These are phyloP conservation scores for Thalassoma bifasciatum DNA, from an alignment of 2,113 vertebrate species.

Conservation along the genomic window DNA sequence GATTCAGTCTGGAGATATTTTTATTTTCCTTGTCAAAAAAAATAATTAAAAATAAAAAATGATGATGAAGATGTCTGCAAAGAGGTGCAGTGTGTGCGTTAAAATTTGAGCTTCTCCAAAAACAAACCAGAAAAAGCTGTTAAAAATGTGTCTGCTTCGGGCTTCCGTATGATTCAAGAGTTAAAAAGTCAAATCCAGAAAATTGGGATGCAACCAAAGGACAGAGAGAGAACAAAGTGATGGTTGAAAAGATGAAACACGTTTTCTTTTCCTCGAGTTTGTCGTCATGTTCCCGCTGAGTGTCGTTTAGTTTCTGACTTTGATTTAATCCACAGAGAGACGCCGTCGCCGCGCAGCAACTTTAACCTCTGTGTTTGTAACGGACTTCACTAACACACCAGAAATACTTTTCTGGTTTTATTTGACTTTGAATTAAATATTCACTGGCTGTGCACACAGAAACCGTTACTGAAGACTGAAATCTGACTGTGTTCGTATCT, in stretches of 20 bases:
- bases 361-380: slow-evolving; percentile 48
- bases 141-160: too few relatives aligned
- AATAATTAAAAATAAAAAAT: too few relatives aligned
- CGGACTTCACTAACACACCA: slow-evolving; percentile 48
- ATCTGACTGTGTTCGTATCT: slow-evolving; percentile 21
- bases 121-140: too few relatives aligned
- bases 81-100: too few relatives aligned
- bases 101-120: too few relatives aligned
- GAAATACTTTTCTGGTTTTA: slow-evolving; percentile 29
- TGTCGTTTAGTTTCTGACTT: slow-evolving; percentile 25
- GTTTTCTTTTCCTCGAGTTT: slow-evolving; percentile 28
- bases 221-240: background rate
- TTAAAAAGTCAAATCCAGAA: background rate
- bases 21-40: too few relatives aligned
- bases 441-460: slow-evolving; percentile 11
- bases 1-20: background rate
- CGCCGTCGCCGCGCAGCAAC: background rate
- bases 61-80: too few relatives aligned
- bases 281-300: slow-evolving; percentile 23
- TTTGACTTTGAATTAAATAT: background rate
- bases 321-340: slow-evolving; percentile 9
- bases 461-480: background rate
- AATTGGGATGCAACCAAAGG: slow-evolving; percentile 5
- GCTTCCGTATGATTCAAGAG: background rate
- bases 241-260: background rate